A percentile compares a stretch with the other conserved stretches of the same genome.
Conservation (phyloP, 2,888 invertebrate genomes). For the Axea sp. region DNA sequence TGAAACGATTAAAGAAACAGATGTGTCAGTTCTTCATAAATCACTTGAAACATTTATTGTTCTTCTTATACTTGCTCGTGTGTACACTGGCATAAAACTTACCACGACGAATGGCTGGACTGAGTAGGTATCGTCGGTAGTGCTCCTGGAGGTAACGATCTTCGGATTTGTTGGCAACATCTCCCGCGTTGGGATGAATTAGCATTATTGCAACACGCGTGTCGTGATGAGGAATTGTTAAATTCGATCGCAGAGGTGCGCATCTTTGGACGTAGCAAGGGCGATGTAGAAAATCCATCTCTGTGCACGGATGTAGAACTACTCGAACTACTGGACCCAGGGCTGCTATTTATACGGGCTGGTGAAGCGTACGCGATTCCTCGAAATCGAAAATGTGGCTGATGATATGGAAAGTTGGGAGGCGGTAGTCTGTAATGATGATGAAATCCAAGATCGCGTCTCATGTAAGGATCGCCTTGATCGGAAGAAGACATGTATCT, state of each 20-base stretch:
- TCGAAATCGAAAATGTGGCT: conserved; percentile 76
- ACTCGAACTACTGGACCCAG: conserved; percentile 80
- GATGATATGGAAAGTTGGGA: conserved; percentile 79
- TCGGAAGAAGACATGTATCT: conserved; percentile 83
- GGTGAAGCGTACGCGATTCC: conserved; percentile 77
- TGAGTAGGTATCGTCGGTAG: conserved; percentile 73
- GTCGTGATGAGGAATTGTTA: conserved; percentile 65
- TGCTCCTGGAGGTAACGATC: conserved; percentile 82
- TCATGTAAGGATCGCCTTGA: conserved; percentile 82
- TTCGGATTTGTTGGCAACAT: conserved; percentile 82
- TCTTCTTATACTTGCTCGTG: too few species aligned
- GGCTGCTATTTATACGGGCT: conserved; percentile 77
- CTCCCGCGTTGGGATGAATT: conserved; percentile 80
- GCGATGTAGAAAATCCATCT: conserved; percentile 77
- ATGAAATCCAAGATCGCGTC: conserved; percentile 81
- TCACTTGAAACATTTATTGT: too few species aligned
- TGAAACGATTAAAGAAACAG: too few species aligned
- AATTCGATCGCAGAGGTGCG: conserved; percentile 77
- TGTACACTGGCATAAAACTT: too few species aligned
- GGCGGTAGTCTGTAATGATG: conserved; percentile 82
- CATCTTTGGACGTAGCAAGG: conserved; percentile 77
- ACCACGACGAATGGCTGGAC: conserved; percentile 75
- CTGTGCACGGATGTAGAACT: conserved; percentile 80
- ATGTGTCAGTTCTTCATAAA: too few species aligned
- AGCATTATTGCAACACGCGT: conserved; percentile 79